These are phyloP conservation scores for Heteractis magnifica DNA, from an alignment of 92 coral and sea anemone genomes.

Conservation along the genomic window DNA sequence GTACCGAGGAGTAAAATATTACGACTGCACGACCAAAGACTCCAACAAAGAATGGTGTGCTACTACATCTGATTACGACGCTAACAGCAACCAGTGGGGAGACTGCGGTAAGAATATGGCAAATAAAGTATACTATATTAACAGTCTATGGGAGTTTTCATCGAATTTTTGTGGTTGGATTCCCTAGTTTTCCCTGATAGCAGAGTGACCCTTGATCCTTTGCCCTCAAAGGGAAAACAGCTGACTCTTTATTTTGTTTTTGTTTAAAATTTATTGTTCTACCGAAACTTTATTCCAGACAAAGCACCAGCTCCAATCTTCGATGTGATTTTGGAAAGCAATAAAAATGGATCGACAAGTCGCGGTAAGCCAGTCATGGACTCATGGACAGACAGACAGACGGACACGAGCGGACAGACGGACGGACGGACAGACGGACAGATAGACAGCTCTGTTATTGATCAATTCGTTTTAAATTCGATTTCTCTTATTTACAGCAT, in stretches of 20 bases:
- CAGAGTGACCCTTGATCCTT: too few relatives aligned
- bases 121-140: background rate
- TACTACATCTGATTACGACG: conserved; percentile 35
- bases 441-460: too few relatives aligned
- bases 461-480: background rate
- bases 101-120: conserved; percentile 40
- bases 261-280: background rate
- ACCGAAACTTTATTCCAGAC: background rate
- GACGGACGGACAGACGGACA: too few relatives aligned
- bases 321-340: conserved; percentile 22
- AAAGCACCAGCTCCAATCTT: conserved; percentile 31
- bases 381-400: too few relatives aligned
- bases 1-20: conserved; percentile 32
- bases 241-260: background rate
- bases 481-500: background rate
- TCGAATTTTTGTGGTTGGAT: too few relatives aligned
- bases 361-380: background rate
- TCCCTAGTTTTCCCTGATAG: too few relatives aligned
- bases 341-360: conserved; percentile 16
- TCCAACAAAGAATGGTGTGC: conserved; percentile 48
- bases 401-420: too few relatives aligned
- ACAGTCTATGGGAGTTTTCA: too few relatives aligned
- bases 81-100: conserved; percentile 31
- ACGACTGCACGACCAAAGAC: conserved; percentile 45
- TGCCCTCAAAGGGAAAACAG: background rate